A percentile compares a stretch with the other conserved stretches of the same genome.
These are phyloP conservation scores for Sphecodes monilicornis DNA, from an alignment of 2,888 invertebrate genomes.

Conservation along the genomic window DNA sequence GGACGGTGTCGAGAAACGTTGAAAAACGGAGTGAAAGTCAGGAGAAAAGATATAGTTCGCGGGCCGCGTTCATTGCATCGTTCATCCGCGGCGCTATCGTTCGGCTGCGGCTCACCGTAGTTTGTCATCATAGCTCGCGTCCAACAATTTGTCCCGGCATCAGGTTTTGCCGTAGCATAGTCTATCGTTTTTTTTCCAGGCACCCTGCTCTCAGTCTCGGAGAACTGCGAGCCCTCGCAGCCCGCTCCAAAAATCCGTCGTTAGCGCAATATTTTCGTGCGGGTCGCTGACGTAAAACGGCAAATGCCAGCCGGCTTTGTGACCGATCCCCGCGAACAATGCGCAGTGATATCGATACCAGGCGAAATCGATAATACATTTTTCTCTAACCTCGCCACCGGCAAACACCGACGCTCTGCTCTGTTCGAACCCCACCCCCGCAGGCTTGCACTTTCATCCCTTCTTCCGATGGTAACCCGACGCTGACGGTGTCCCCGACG, in stretches of 20 bases:
- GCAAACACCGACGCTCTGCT: not conserved
- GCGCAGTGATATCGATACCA: conserved; percentile 66
- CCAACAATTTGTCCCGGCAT: conserved; percentile 63
- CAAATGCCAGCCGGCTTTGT: conserved; percentile 34
- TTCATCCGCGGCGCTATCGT: conserved; percentile 64
- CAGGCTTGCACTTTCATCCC: conserved; percentile 38
- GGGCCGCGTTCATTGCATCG: conserved; percentile 59
- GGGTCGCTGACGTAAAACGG: conserved; percentile 55
- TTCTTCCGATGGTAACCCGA: conserved; percentile 35
- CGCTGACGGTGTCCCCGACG: conserved; percentile 18
- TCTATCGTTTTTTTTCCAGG: conserved; percentile 40
- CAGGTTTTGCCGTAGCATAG: conserved; percentile 45
- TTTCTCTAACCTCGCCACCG: conserved; percentile 48
- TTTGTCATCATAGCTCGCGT: conserved; percentile 71
- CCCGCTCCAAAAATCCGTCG: conserved; percentile 62
- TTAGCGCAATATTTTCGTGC: conserved; percentile 71
- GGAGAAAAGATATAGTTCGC: conserved; percentile 15
- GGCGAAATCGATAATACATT: conserved; percentile 69
- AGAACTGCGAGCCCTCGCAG: conserved; percentile 3
- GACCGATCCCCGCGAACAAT: conserved; percentile 58
- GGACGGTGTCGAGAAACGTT: conserved; percentile 52
- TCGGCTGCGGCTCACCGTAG: conserved; percentile 68
- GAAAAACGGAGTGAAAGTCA: conserved; percentile 21
- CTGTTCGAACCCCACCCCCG: conserved; percentile 4
- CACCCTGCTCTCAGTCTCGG: conserved; percentile 10